These are phyloP conservation scores for Electrophaes corylata DNA, from an alignment of 2,888 invertebrate species.

Conservation along the genomic window DNA sequence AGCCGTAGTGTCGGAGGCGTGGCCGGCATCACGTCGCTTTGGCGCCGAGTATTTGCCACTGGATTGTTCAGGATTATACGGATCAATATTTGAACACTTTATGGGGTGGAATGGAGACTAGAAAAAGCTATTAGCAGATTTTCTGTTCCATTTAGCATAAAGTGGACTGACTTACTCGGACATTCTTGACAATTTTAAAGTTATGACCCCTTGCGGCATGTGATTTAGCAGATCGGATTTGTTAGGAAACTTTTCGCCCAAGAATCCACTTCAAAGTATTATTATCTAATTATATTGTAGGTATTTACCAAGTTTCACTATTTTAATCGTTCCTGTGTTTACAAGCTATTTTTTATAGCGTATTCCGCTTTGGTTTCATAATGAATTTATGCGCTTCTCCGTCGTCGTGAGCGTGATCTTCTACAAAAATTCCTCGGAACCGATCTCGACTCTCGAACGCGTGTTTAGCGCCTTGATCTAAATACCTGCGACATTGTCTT, in stretches of 20 bases:
- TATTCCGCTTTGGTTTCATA: slow-evolving; percentile 63
- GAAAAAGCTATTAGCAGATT: slow-evolving; percentile 31
- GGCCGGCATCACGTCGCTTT: slow-evolving; percentile 74
- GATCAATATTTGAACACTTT: slow-evolving; percentile 47
- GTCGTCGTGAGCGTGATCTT: slow-evolving; percentile 69
- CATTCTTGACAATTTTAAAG: neutral
- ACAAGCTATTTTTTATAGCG: slow-evolving; percentile 38
- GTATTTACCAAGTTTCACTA: slow-evolving; percentile 35
- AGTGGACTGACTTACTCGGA: neutral
- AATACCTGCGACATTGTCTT: slow-evolving; percentile 82
- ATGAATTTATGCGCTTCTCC: slow-evolving; percentile 66
- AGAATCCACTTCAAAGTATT: neutral
- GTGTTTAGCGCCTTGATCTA: slow-evolving; percentile 83
- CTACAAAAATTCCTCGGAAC: slow-evolving; percentile 76
- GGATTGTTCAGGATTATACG: slow-evolving; percentile 61
- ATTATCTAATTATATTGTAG: neutral
- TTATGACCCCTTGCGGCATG: no score
- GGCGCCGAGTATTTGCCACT: slow-evolving; percentile 68
- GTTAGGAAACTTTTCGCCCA: neutral
- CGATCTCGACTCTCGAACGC: slow-evolving; percentile 78
- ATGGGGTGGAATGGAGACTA: slow-evolving; percentile 38
- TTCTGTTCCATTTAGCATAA: neutral
- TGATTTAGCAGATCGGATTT: neutral
- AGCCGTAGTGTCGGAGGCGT: slow-evolving; percentile 69
- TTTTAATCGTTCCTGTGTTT: slow-evolving; percentile 40